Evolutionary conservation across 1,140 invertebrate genomes (phyloP), one percentile per base, ranked within the genome.

Genomic region (Solen grandis): DNA sequence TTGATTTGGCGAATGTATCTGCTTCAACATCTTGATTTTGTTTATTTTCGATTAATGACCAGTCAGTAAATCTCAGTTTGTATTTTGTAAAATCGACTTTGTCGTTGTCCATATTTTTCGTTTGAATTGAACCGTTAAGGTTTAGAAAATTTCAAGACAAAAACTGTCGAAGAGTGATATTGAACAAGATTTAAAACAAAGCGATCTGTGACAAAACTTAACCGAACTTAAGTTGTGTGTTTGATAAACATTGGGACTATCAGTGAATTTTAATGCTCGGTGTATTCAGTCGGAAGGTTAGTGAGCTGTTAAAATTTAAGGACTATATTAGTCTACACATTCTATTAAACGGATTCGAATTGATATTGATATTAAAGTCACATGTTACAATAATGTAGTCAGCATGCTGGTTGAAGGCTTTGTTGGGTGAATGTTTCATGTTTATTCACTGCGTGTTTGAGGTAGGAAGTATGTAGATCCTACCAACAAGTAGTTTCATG

Each of bases 361-460:
- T 14, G 29, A 41, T 41, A 31, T 69, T 52, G 16, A 69, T 69
- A 35, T 69, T 69, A 3, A 69, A 69, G 66, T 69, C 38, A 52
- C 66, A 2, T 14, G 38, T 52, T 13, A 46, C 50, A 27, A 69
- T 10, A 14, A 69, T 52, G 31, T 69, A n/a, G n/a, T n/a, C n/a
- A n/a, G n/a, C n/a, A n/a, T 69, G 50, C 10, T 19, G 0, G 36
- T 22, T 52, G 29, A 69, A 69, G 29, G 66, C 66, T 69, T 52
- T 29, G 50, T 69, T 46, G 52, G 52, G 19, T 19, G 0, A n/a
- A 5, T 69, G 66, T 50, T 69, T 46, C 46, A 72, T 50, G 14
- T 5, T 50, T 16, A 22, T 25, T 22, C 66, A 69, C 0, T 69
- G 19, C 38, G 19, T 66, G 63, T 66, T 66, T 2, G 63, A 14